Base-by-base conservation (phyloP, 2,797 vertebrate genomes). In the Salmo trutta region DNA sequence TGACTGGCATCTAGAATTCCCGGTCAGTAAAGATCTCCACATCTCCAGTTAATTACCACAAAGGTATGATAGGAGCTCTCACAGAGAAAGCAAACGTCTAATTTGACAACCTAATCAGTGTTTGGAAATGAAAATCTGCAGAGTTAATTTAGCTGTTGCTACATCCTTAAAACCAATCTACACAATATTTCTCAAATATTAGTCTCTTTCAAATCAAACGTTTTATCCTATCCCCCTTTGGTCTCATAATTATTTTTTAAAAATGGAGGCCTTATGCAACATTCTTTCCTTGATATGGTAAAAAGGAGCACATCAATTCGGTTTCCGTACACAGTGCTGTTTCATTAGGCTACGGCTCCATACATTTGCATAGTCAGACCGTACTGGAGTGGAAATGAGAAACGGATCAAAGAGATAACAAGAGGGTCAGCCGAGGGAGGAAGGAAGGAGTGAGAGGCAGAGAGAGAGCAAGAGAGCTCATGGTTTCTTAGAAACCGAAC, bases 401-500 rank as follows among this genome's bases (percentile, higher is more conserved):
- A 36, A 24, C 36, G 62, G 10, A 81, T 0, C 47, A 19, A 72
- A 21, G n/a, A 17, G 10, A 10, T n/a, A 47, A 10, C 3, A 15
- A 66, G 24, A 29, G 29, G 16, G n/a, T 47, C n/a, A 19, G 70
- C 47, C 31, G 66, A 74, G 36, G 29, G 15, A n/a, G 41, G 27
- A 65, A 77, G 66, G 21, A n/a, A 21, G 12, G 17, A 62, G 64
- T 41, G 56, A 54, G 12, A 59, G 12, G 41, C 21, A 41, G 36
- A 67, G 27, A 36, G 7, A 33, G 33, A 15, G 70, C 73, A 77
- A 17, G 24, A 31, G 56, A 24, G 62, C 62, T 29, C 59, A 5
- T 14, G 33, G n/a, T 67, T 78, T 80, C 77, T 74, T 65, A 8
- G 51, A 81, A 79, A 77, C 59, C 27, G 12, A 6, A 36, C 10